phyloP scores from a whole-genome alignment of 2,888 invertebrate species.

The Chloromyia formosa region DNA sequence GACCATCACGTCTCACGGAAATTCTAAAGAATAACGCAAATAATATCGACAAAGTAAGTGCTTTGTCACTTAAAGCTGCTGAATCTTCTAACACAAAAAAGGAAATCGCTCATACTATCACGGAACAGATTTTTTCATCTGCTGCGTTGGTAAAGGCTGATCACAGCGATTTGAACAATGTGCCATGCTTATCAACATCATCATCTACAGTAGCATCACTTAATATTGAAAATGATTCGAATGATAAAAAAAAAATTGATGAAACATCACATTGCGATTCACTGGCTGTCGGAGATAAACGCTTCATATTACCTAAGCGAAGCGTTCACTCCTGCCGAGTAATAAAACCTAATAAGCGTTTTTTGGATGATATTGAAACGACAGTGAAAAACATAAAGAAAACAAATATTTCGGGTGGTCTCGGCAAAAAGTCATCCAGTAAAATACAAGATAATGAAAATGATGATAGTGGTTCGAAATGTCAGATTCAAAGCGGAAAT shows the following conservation, averaged over 20 bases:
- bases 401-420: slow-evolving; percentile 25
- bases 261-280: slow-evolving; percentile 59
- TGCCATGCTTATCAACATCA: slow-evolving; percentile 41
- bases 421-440: background rate
- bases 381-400: slow-evolving; percentile 32
- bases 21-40: slow-evolving; percentile 68
- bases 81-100: background rate
- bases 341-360: slow-evolving; percentile 87
- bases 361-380: slow-evolving; percentile 74
- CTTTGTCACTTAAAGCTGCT: slow-evolving; percentile 59
- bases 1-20: slow-evolving; percentile 72
- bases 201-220: slow-evolving; percentile 17
- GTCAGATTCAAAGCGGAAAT: slow-evolving; percentile 40
- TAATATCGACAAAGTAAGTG: slow-evolving; percentile 65
- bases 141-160: slow-evolving; percentile 18
- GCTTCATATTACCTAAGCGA: slow-evolving; percentile 79
- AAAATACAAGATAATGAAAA: slow-evolving; percentile 52
- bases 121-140: slow-evolving; percentile 17
- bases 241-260: background rate
- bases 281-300: slow-evolving; percentile 57
- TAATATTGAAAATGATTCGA: slow-evolving; percentile 9
- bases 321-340: slow-evolving; percentile 87
- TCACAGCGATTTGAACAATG: slow-evolving; percentile 24
- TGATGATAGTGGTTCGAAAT: slow-evolving; percentile 26
- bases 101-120: slow-evolving; percentile 6